Base-by-base conservation (phyloP, 2,797 vertebrate species). In the Allobates femoralis region DNA sequence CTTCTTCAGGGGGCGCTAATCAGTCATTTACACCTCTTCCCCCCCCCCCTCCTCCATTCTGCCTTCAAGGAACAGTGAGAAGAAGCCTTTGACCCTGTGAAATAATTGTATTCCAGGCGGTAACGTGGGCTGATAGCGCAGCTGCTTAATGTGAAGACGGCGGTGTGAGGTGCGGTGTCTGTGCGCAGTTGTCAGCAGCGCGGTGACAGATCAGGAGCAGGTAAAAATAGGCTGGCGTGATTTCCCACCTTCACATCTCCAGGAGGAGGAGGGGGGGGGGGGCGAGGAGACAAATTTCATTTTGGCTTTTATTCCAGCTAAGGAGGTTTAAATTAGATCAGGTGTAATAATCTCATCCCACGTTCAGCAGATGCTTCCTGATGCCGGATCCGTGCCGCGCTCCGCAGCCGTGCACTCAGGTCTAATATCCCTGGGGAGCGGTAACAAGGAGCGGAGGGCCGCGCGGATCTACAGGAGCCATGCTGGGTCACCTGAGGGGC, bases 121-220 rank as follows among this genome's bases (percentile, higher is more conserved):
- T 26, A 53, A n/a, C 21, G 60, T 53, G 28, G 19, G 66, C 23
- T 5, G 12, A 23, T 71, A 80, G 34, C 75, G 21, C 80, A 73
- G 86, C 81, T 87, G 66, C 73, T 80, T 75, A 84, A 74, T 84
- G 75, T 32, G 64, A 32, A 69, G 66, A 37, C 28, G 14, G n/a
- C 60, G 58, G 73, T 30, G 62, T 7, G 83, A 32, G 67, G 69
- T 5, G 77, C 71, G 77, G 66, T 30, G 62, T 66, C 28, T 46
- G 71, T 73, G 75, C 16, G 66, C 46, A 11, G 41, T 69, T 51
- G 66, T 73, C 53, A 79, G 86, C 53, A 79, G 86, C 15, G n/a
- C 66, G 5, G 34, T 81, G 82, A 87, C 81, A 87, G 82, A 87
- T 84, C 86, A 84, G 86, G 86, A 87, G 69, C 86, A 87, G 86